These are phyloP conservation scores for Polymixis lichenea DNA, from an alignment of 2,888 invertebrate species.

Conservation along the genomic window DNA sequence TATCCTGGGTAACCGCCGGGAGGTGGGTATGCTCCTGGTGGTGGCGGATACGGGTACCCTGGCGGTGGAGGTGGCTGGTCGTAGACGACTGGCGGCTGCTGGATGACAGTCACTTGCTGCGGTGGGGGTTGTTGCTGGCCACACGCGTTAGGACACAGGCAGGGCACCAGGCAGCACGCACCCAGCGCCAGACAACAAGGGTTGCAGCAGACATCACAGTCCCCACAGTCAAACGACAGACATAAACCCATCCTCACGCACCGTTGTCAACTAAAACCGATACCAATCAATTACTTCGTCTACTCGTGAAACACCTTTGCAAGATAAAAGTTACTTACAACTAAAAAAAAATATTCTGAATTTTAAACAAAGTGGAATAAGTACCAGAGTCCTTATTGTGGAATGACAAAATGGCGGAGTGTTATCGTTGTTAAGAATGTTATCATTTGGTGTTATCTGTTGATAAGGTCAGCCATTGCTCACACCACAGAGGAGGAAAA, in stretches of 20 bases:
- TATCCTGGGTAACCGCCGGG: conserved; percentile 71
- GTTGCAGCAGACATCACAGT: conserved; percentile 84
- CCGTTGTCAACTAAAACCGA: conserved; percentile 78
- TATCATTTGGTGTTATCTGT: conserved; percentile 76
- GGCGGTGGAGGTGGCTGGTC: conserved; percentile 77
- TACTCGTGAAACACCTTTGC: conserved; percentile 16
- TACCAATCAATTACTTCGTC: conserved; percentile 53
- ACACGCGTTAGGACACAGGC: conserved; percentile 87
- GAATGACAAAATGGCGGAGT: conserved; percentile 67
- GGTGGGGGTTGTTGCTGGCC: conserved; percentile 83
- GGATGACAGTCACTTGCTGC: conserved; percentile 80
- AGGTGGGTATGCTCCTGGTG: conserved; percentile 70
- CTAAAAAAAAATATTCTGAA: conserved; percentile 35
- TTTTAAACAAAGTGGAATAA: conserved; percentile 60
- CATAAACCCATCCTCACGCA: conserved; percentile 84
- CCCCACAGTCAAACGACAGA: conserved; percentile 85
- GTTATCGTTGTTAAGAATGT: conserved; percentile 68
- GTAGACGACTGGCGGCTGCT: conserved; percentile 82
- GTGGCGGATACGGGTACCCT: conserved; percentile 76
- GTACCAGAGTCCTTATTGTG: conserved; percentile 56
- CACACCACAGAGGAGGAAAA: conserved; percentile 36
- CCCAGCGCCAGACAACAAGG: conserved; percentile 86
- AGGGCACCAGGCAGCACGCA: conserved; percentile 86
- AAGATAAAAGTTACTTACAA: conserved; percentile 3
- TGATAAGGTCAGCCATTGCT: conserved; percentile 69